These are phyloP conservation scores for Cairina moschata DNA, from an alignment of 2,113 vertebrate genomes.

Conservation along the genomic window DNA sequence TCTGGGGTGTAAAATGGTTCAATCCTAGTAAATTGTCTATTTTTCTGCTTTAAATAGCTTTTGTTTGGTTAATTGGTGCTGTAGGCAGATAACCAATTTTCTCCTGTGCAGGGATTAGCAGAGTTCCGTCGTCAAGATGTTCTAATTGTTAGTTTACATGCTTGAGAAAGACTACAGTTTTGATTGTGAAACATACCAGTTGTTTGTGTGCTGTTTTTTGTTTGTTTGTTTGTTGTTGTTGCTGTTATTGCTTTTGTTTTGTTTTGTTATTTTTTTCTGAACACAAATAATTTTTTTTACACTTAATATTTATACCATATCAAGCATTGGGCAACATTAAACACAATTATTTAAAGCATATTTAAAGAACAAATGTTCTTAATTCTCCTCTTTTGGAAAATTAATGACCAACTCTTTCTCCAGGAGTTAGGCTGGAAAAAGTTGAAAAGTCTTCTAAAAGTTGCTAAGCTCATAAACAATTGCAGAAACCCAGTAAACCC, in stretches of 20 bases:
- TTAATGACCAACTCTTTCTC: neutral
- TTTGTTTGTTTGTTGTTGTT: neutral
- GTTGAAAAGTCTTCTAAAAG: neutral
- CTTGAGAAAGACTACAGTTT: slow-evolving; percentile 28
- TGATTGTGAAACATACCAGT: slow-evolving; percentile 38
- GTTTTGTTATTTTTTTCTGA: neutral
- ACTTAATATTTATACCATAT: neutral
- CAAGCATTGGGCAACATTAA: neutral
- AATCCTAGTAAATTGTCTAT: neutral
- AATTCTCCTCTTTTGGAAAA: neutral
- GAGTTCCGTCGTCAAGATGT: neutral
- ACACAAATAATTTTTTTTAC: neutral
- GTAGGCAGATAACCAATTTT: slow-evolving; percentile 28
- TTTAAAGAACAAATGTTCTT: slow-evolving; percentile 17
- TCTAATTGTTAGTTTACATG: slow-evolving; percentile 48
- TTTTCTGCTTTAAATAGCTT: slow-evolving; percentile 37
- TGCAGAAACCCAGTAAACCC: neutral
- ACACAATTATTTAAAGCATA: neutral
- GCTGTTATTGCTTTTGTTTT: no score
- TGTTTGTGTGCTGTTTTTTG: neutral
- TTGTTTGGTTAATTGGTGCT: slow-evolving; percentile 20
- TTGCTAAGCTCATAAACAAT: neutral
- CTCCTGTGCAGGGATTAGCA: slow-evolving; percentile 24
- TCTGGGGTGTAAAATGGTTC: neutral
- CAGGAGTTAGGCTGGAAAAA: neutral